Conservation (phyloP, 2,113 vertebrate genomes). For the Oncorhynchus gorbuscha region DNA sequence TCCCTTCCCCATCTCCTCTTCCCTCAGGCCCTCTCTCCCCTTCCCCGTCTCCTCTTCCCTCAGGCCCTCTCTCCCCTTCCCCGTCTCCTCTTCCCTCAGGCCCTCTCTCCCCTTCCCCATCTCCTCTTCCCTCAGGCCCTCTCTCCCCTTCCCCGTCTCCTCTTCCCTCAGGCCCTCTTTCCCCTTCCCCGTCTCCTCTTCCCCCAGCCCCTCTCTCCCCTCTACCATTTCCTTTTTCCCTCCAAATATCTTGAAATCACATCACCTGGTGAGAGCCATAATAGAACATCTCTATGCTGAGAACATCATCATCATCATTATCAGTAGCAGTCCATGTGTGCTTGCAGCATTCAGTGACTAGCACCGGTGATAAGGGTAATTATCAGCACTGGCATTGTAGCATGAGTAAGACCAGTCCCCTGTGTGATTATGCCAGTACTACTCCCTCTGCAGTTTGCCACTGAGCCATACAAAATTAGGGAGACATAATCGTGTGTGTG, state of each 20-base stretch:
- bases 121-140: too few relatives aligned
- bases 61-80: too few relatives aligned
- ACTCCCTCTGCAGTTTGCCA: not conserved
- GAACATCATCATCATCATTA: not conserved
- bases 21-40: too few relatives aligned
- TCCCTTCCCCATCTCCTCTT: too few relatives aligned
- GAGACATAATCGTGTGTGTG: not conserved
- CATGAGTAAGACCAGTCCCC: not conserved
- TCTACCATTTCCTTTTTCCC: not conserved
- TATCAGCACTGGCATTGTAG: not conserved
- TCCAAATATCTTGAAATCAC: not conserved
- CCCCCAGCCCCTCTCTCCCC: too few relatives aligned
- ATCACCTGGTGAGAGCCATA: not conserved
- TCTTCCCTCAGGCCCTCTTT: too few relatives aligned
- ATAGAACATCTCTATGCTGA: not conserved
- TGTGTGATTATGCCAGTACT: too few relatives aligned
- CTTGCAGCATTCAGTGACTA: constrained; percentile 37
- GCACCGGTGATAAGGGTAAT: constrained; percentile 35
- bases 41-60: too few relatives aligned
- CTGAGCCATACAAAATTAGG: constrained; percentile 6
- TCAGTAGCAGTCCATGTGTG: constrained; percentile 13
- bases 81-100: too few relatives aligned
- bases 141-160: too few relatives aligned
- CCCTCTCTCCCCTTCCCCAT: too few relatives aligned
- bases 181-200: too few relatives aligned